These are phyloP conservation scores for Prosapia bicincta DNA, from an alignment of 2,888 invertebrate species.

Conservation along the genomic window DNA sequence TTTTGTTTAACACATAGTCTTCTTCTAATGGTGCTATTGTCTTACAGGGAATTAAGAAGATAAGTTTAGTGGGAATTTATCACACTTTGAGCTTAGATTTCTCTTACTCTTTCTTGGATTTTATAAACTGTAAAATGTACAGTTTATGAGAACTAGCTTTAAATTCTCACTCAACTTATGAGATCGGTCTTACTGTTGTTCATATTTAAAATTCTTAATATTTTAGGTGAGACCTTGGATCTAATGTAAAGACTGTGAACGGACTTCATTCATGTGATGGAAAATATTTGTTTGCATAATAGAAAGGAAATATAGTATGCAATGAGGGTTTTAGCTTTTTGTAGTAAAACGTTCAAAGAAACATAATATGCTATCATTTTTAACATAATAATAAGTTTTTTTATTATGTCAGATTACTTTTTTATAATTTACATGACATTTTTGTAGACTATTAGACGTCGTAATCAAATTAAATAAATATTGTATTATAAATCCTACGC, in stretches of 20 bases:
- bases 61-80: neutral
- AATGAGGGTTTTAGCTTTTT: too few relatives aligned
- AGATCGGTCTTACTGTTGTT: neutral
- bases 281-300: neutral
- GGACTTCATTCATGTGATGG: conserved; percentile 5
- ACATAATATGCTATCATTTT: neutral
- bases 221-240: neutral
- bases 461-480: neutral
- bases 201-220: neutral
- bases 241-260: neutral
- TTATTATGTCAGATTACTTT: too few relatives aligned
- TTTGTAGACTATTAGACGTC: neutral
- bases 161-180: neutral
- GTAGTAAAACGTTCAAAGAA: too few relatives aligned
- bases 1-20: neutral
- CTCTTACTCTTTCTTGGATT: neutral
- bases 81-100: neutral
- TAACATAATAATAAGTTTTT: neutral
- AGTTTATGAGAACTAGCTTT: neutral
- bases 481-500: neutral
- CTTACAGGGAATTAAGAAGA: neutral
- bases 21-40: neutral
- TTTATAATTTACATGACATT: neutral
- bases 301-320: too few relatives aligned
- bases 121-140: neutral